Base-by-base conservation (phyloP, 2,113 vertebrate genomes). In the Erpornis zantholeuca region DNA sequence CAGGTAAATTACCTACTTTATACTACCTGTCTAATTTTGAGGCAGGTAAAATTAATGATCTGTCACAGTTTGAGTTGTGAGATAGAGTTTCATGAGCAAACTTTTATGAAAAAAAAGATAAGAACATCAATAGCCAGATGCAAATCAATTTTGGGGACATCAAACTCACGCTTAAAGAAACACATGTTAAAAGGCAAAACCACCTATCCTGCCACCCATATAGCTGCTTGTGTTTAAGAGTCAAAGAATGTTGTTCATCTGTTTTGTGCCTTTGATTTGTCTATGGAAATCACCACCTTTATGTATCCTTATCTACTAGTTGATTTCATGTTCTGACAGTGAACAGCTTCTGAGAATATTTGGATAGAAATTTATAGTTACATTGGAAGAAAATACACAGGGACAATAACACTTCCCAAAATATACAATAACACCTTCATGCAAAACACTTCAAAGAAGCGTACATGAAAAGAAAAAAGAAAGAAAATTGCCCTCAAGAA, bases 371-470 rank as follows among this genome's bases (percentile, higher is more conserved):
- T 94, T 96, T 94, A 92, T 90, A 92, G 94, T 75, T 93, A 78
- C 68, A 92, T 38, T 88, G 71, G 38, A 93, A 92, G 54, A 96
- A 94, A 94, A 86, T 66, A 93, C 85, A 81, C 60, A 71, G 65
- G 86, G 86, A 96, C 92, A 96, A 85, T 91, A 97, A 94, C 64
- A 82, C 33, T 92, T 92, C 68, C 66, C 68, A 88, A 96, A 97
- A 70, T 88, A 94, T 50, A 75, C 81, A 79, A 18, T 83, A 93
- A 64, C 28, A 75, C 21, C 94, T 97, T 92, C 54, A 96, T 86
- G 75, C n/a, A 76, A 91, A 96, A 88, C 68, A 96, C 88, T 97
- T 97, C 94, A 97, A 97, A 97, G 96, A 86, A 76, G 52, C 2
- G 11, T 63, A 82, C 75, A 86, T 79, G 11, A 75, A 92, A 92